Evolutionary conservation across 2,113 vertebrate species (phyloP), one percentile per base, ranked within the genome.

Genomic region (Amblyornis subalaris): DNA sequence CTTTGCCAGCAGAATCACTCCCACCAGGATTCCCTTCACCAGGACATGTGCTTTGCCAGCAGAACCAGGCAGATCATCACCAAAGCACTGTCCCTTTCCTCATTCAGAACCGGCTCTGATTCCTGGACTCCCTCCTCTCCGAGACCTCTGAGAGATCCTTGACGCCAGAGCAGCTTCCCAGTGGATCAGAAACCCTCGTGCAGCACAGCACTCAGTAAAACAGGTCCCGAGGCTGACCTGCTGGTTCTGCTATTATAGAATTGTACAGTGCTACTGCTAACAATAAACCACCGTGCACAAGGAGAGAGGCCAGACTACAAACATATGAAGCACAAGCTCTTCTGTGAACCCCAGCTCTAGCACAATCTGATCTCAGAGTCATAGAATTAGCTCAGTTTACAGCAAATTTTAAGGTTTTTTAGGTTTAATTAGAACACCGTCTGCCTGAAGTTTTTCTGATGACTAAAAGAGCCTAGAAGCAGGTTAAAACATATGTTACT

Each of bases 401-500:
- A 65, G 67, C n/a, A 90, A 85, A 66, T 77, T 77, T 77, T 61
- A 61, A 77, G 84, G 54, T 29, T 77, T 70, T 77, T 86, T 38
- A 53, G 15, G 50, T 85, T 92, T 76, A 73, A 89, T 90, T 84
- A 94, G 86, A 94, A 47, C 53, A 54, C 74, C 0, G 29, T 70
- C 69, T 95, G 81, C 67, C 74, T 80, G 45, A 93, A 79, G 83
- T 53, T 93, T 61, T 93, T 51, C 54, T 58, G 64, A 58, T 33
- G n/a, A 70, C 28, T 88, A 33, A 24, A 79, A 70, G 35, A 91
- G 48, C 31, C 75, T 50, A 55, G 71, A 69, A 93, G 45, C 55
- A 92, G 88, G 70, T 73, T 76, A 80, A 92, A 94, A 88, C 72
- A 90, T 77, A 78, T 85, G 79, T 26, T 71, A 28, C 65, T 86